Conservation (phyloP, 53 echinoderm and acorn worm genomes). For the Luidia sarsii region DNA sequence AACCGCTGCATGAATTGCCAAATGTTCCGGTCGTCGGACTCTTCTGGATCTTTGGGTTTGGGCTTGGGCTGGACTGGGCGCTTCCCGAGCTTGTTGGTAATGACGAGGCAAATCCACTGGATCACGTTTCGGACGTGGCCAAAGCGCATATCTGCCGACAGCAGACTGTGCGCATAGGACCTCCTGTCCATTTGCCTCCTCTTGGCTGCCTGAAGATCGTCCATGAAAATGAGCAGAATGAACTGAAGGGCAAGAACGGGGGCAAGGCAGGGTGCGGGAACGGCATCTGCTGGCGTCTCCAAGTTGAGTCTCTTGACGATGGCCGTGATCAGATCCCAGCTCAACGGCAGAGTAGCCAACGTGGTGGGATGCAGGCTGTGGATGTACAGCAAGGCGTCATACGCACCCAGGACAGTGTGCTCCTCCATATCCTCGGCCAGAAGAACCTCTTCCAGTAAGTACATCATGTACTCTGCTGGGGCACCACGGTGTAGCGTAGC, state of each 20-base stretch:
- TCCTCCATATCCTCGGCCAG: constrained; percentile 14
- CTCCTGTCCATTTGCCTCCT: not conserved
- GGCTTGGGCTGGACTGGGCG: not conserved
- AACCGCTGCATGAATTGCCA: constrained; percentile 21
- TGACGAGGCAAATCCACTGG: constrained; percentile 41
- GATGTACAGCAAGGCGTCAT: constrained; percentile 53
- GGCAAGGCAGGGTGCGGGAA: constrained; percentile 1
- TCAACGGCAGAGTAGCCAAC: constrained; percentile 9
- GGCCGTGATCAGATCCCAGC: constrained; percentile 53
- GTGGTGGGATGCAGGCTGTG: constrained; percentile 43
- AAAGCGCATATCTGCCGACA: constrained; percentile 35
- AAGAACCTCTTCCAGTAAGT: constrained; percentile 46
- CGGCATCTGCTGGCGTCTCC: not conserved
- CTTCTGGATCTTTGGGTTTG: not conserved
- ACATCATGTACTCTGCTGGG: constrained; percentile 44
- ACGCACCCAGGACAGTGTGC: constrained; percentile 7
- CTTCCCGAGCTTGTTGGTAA: constrained; percentile 31
- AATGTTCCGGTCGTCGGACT: constrained; percentile 8
- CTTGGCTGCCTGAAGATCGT: constrained; percentile 27
- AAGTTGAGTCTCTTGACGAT: constrained; percentile 36
- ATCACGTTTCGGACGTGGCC: constrained; percentile 11
- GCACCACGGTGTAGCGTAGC: constrained; percentile 39
- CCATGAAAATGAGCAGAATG: constrained; percentile 31
- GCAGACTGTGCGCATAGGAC: constrained; percentile 27
- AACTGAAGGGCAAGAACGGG: constrained; percentile 45